Percentiles rank a stretch among this genome's conserved stretches.
phyloP scores from a whole-genome alignment of 2,113 vertebrate species.

The Baryphthengus martii region DNA sequence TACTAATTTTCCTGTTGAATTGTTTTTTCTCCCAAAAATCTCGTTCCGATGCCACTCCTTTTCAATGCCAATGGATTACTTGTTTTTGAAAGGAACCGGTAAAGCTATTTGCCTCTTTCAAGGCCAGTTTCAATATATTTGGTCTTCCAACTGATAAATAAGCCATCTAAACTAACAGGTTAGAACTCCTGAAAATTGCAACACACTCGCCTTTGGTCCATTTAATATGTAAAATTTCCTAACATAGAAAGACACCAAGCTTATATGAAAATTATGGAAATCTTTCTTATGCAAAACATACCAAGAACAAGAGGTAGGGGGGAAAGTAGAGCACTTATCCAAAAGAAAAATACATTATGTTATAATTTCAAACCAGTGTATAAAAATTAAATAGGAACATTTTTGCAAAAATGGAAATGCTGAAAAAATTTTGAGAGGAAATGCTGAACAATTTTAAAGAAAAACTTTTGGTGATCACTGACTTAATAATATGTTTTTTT shows the following conservation, averaged over 20 bases:
- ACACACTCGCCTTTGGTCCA: accelerated
- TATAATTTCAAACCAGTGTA: neutral
- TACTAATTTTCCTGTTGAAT: neutral
- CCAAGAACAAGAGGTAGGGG: accelerated
- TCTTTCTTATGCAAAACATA: neutral
- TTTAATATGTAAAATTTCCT: neutral
- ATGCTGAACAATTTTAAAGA: neutral
- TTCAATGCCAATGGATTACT: neutral
- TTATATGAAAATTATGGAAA: neutral
- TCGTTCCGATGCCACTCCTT: neutral
- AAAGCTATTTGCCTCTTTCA: neutral
- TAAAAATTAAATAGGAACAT: neutral
- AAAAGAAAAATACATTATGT: accelerated
- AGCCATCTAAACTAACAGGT: neutral
- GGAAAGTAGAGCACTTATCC: too few relatives aligned
- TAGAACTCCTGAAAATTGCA: neutral
- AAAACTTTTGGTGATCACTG: neutral
- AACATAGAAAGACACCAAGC: neutral
- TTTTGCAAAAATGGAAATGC: neutral
- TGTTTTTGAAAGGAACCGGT: neutral
- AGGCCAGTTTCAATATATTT: neutral
- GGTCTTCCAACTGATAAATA: neutral
- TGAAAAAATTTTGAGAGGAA: neutral
- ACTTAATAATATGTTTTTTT: neutral
- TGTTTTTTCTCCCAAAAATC: neutral